Evolutionary conservation across 2,888 invertebrate genomes (phyloP), one percentile per base, ranked within the genome.

Genomic region (Penaeus monodon): DNA sequence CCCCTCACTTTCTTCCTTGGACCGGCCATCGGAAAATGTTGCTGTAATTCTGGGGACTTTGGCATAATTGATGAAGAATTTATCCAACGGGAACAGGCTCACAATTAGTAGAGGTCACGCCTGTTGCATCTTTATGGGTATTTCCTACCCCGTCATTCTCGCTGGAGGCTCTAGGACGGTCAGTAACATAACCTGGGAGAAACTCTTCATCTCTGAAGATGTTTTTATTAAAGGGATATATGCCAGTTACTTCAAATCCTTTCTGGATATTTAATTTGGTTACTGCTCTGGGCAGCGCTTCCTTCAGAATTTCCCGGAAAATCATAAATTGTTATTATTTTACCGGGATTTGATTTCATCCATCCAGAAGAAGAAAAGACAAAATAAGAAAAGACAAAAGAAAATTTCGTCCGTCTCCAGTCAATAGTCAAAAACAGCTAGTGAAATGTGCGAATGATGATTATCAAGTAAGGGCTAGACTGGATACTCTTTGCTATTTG

Each of bases 201-300:
- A 38, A 92, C 85, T 92, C 91, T 49, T 90, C 57, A 70, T 92
- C 91, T 57, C 90, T 91, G 90, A 92, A 92, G 80, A 92, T 85
- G 85, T 92, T 77, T 81, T 90, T 89, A 89, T 92, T 90, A 84
- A 91, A 91, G 20, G 92, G 91, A 86, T 84, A 92, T 79, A 92
- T 92, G 79, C 92, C 92, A 64, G 92, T 91, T 74, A 90, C 90
- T 90, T 90, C 89, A 90, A 92, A 92, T 27, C 91, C 92, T 63
- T 89, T 85, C 81, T 88, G 90, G 91, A 93, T 91, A 91, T 92
- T 90, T 91, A 91, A 88, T 22, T 93, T 93, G 76, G 92, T 92
- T 91, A 92, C 91, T 29, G 91, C 90, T 89, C 91, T 90, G 86
- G 91, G 91, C 88, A 91, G 91, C 14, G 92, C 92, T 84, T 90